These are phyloP conservation scores for Aphaenogaster floridana DNA, from an alignment of 1,140 invertebrate genomes.

Conservation along the genomic window DNA sequence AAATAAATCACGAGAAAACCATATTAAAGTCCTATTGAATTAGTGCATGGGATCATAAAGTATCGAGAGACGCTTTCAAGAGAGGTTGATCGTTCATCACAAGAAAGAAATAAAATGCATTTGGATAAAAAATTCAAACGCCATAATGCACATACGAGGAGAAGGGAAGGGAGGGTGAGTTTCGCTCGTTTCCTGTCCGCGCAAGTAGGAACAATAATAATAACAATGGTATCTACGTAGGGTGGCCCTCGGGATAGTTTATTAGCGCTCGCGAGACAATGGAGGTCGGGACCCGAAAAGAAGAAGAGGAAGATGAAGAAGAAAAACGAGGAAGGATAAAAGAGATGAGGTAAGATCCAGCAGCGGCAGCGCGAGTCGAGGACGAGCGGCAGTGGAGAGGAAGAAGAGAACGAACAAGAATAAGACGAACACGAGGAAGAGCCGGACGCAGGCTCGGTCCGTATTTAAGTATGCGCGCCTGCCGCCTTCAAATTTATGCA, in stretches of 20 bases:
- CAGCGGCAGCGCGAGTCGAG: constrained; percentile 74
- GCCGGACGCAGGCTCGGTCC: constrained; percentile 74
- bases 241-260: constrained; percentile 84
- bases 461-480: constrained; percentile 86
- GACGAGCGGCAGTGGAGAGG: constrained; percentile 53
- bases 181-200: constrained; percentile 73
- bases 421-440: constrained; percentile 50
- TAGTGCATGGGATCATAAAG: background rate
- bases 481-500: constrained; percentile 85
- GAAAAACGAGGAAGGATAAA: constrained; percentile 77
- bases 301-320: constrained; percentile 77
- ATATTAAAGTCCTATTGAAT: background rate
- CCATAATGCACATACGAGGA: constrained; percentile 80
- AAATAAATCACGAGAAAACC: background rate
- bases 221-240: constrained; percentile 83
- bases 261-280: constrained; percentile 85
- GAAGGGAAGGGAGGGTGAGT: constrained; percentile 32
- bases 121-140: constrained; percentile 70
- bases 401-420: constrained; percentile 51
- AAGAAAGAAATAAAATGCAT: background rate
- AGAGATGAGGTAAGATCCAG: constrained; percentile 78
- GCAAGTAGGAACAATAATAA: constrained; percentile 84
- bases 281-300: constrained; percentile 86
- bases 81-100: background rate
- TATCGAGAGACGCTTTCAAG: background rate